Evolutionary conservation across 2,797 vertebrate species (phyloP).

Genomic region (Megaceryle alcyon): DNA sequence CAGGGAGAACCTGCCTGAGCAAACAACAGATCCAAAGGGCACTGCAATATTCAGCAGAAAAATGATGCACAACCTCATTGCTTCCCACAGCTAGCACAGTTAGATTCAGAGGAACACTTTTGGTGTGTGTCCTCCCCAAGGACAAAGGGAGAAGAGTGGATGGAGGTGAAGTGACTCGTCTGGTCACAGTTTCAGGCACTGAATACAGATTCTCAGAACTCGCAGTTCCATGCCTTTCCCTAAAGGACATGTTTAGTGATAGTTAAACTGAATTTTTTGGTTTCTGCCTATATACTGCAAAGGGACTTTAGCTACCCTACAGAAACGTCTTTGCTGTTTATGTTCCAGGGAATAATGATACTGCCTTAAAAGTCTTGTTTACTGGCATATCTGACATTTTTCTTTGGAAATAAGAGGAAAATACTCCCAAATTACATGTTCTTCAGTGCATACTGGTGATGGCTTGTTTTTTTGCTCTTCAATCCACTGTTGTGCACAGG

Average conservation of each 20-base stretch:
- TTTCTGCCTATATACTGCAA: not conserved
- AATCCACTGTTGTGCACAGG: not conserved
- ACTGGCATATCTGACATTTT: not conserved
- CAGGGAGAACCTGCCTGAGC: not conserved
- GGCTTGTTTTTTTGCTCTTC: not conserved
- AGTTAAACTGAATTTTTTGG: not conserved
- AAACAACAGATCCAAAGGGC: not conserved
- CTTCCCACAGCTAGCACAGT: not conserved
- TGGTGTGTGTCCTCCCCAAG: not conserved
- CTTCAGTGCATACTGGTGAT: accelerated
- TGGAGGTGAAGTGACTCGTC: not conserved
- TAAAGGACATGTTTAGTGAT: not conserved
- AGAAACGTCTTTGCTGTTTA: not conserved
- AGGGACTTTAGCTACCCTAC: not conserved
- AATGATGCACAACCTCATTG: not conserved
- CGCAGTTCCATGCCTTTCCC: not conserved
- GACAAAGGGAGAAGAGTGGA: not conserved
- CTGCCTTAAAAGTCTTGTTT: not conserved
- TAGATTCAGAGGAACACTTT: not conserved
- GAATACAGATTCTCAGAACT: not conserved
- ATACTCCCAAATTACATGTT: not conserved
- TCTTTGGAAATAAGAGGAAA: not conserved
- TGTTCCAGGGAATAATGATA: not conserved
- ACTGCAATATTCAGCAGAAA: not conserved
- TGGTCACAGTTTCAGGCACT: not conserved